Evolutionary conservation across 2,113 vertebrate species (phyloP).

Genomic region (Psammodynastes pulverulentus): DNA sequence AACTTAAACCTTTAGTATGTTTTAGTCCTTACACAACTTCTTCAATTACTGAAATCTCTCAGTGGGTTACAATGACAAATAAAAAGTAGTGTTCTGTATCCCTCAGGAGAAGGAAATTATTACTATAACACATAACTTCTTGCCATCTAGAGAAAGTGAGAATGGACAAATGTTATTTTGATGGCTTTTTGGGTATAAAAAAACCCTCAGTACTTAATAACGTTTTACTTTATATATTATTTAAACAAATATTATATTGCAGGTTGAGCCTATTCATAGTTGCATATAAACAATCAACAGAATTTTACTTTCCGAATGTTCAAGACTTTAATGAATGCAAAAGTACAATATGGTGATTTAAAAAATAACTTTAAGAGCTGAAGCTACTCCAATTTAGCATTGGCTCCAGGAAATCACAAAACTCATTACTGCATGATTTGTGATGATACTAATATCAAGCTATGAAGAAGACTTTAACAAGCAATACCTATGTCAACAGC

Average conservation of each 20-base stretch:
- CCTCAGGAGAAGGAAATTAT: neutral
- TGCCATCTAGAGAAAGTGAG: neutral
- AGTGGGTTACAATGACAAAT: neutral
- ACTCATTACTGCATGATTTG: slow-evolving; percentile 18
- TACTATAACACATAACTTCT: neutral
- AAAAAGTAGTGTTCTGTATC: neutral
- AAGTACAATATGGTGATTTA: neutral
- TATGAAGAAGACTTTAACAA: slow-evolving; percentile 1
- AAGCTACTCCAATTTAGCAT: neutral
- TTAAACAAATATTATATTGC: neutral
- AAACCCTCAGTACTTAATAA: neutral
- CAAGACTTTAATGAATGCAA: neutral
- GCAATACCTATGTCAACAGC: fast-evolving
- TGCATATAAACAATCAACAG: neutral
- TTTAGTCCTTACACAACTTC: neutral
- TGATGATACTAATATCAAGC: neutral
- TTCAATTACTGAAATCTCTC: neutral
- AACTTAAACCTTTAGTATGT: neutral
- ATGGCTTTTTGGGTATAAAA: neutral
- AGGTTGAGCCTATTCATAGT: neutral
- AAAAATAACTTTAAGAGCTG: neutral
- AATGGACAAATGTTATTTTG: neutral
- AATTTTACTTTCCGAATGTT: neutral
- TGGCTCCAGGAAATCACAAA: neutral
- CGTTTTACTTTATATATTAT: neutral